phyloP scores from a whole-genome alignment of 2,797 vertebrate genomes.

The Alauda arvensis region DNA sequence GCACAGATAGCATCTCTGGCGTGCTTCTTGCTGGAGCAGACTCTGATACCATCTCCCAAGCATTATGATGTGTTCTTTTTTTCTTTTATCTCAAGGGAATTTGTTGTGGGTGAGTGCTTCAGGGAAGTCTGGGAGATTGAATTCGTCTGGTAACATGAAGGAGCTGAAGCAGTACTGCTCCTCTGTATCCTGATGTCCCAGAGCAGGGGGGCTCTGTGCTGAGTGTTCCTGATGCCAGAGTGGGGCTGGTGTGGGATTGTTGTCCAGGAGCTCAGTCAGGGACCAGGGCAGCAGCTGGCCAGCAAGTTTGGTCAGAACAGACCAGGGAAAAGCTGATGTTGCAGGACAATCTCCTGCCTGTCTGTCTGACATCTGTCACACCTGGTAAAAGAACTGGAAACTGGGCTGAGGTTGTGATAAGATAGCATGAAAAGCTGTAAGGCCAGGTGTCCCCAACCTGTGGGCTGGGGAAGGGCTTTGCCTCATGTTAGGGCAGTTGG shows the following conservation, averaged over 20 bases:
- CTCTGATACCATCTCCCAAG: background rate
- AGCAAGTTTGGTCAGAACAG: background rate
- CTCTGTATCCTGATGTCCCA: background rate
- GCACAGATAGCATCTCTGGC: background rate
- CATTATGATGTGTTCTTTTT: background rate
- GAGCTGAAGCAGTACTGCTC: background rate
- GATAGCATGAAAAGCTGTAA: background rate
- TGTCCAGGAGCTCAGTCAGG: background rate
- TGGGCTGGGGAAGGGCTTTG: background rate
- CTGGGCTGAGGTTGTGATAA: background rate
- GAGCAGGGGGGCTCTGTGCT: background rate
- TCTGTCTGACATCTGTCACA: background rate
- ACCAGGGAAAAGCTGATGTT: background rate
- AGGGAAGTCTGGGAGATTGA: constrained; percentile 14
- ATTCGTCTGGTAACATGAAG: background rate
- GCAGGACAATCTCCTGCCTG: background rate
- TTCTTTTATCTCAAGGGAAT: constrained; percentile 36
- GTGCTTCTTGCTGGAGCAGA: background rate
- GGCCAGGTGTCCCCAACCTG: background rate
- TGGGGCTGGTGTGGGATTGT: background rate
- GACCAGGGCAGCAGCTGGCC: background rate
- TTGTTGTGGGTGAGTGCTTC: background rate
- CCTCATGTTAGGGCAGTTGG: rapidly evolving
- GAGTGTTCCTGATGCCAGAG: background rate
- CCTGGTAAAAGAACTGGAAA: background rate